Percentiles rank a stretch among this genome's conserved stretches.
phyloP scores from a whole-genome alignment of 2,797 vertebrate species.

The Ceryle rudis region DNA sequence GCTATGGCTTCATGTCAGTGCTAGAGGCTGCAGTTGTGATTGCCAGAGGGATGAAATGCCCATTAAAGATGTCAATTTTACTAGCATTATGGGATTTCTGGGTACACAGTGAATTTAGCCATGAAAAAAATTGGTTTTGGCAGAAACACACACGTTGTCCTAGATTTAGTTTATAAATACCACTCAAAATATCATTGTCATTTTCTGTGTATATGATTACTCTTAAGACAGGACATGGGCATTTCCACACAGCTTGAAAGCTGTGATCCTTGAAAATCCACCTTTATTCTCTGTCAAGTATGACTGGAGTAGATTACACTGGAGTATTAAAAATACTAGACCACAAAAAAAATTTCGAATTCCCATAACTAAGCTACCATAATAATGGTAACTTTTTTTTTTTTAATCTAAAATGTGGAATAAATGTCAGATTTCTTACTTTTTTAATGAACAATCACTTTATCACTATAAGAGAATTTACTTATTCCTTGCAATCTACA shows the following conservation, averaged over 20 bases:
- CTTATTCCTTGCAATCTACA: slow-evolving; percentile 60
- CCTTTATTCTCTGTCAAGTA: slow-evolving; percentile 44
- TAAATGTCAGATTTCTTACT: slow-evolving; percentile 8
- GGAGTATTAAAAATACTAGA: slow-evolving; percentile 53
- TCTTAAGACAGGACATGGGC: slow-evolving; percentile 4
- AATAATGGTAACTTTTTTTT: not conserved
- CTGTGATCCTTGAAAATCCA: slow-evolving; percentile 26
- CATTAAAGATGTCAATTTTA: slow-evolving; percentile 29
- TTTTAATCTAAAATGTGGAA: not conserved
- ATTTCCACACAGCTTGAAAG: slow-evolving; percentile 47
- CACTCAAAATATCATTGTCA: slow-evolving; percentile 18
- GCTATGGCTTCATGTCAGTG: not conserved
- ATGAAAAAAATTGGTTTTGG: not conserved
- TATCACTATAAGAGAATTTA: slow-evolving; percentile 15
- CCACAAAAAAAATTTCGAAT: slow-evolving; percentile 8
- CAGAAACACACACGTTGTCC: not conserved
- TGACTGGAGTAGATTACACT: slow-evolving; percentile 19
- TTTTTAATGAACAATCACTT: slow-evolving; percentile 8
- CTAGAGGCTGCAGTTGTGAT: not conserved
- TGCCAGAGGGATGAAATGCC: slow-evolving; percentile 8
- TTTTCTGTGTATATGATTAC: slow-evolving; percentile 17
- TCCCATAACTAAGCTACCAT: not conserved
- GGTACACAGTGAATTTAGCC: not conserved
- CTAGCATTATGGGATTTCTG: not conserved
- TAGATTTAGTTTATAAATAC: slow-evolving; percentile 37